Evolutionary conservation across 2,888 invertebrate species (phyloP).

Genomic region (Lasioglossum lativentre): DNA sequence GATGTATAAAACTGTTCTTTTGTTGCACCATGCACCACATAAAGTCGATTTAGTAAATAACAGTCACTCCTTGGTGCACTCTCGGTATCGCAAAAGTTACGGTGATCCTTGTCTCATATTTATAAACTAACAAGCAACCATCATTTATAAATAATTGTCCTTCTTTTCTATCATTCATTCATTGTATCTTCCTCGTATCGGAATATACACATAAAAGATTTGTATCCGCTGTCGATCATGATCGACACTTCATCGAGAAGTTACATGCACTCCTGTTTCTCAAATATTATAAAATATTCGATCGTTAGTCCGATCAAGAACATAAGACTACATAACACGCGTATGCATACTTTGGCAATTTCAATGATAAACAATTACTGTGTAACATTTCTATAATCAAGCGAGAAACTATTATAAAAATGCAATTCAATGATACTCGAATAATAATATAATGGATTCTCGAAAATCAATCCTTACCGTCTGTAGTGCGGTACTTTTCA

Average conservation of each 20-base stretch:
- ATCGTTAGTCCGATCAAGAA: slow-evolving; percentile 20
- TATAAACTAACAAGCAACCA: slow-evolving; percentile 44
- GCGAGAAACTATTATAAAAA: slow-evolving; percentile 4
- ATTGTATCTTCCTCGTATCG: slow-evolving; percentile 23
- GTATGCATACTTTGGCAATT: slow-evolving; percentile 35
- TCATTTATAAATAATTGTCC: slow-evolving; percentile 51
- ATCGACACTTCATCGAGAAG: slow-evolving; percentile 49
- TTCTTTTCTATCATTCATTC: slow-evolving; percentile 24
- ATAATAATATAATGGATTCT: slow-evolving; percentile 23
- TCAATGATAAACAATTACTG: slow-evolving; percentile 31
- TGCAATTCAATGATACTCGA: slow-evolving; percentile 6
- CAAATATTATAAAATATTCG: slow-evolving; percentile 47
- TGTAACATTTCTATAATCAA: slow-evolving; percentile 9
- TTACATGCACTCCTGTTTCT: background rate
- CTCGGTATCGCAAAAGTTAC: slow-evolving; percentile 31
- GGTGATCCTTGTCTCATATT: slow-evolving; percentile 19
- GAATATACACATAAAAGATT: slow-evolving; percentile 50
- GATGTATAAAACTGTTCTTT: slow-evolving; percentile 41
- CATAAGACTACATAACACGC: slow-evolving; percentile 41
- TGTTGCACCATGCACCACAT: slow-evolving; percentile 33
- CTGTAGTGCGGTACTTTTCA: background rate
- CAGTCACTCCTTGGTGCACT: slow-evolving; percentile 38
- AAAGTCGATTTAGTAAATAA: slow-evolving; percentile 46
- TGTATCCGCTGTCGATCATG: slow-evolving; percentile 30
- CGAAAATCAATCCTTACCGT: slow-evolving; percentile 43